These are phyloP conservation scores for Vespertilio murinus DNA, from an alignment of 2,797 vertebrate species.

Conservation along the genomic window DNA sequence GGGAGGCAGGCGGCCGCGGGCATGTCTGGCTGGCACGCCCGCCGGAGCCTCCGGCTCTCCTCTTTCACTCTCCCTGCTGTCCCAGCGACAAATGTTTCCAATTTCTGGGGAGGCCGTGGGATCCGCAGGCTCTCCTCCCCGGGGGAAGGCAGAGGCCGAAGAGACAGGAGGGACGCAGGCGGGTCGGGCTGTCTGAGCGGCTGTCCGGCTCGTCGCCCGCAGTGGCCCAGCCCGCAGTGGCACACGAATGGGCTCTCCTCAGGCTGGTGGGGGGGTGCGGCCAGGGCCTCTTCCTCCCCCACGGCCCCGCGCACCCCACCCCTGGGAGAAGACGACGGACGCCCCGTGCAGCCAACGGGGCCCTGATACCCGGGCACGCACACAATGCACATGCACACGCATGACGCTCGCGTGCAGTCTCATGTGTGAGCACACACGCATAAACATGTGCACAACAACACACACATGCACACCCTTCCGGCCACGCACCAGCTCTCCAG, in stretches of 20 bases:
- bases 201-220: not conserved
- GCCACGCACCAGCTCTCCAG: not conserved
- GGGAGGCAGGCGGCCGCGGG: not conserved
- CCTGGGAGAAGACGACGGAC: not conserved
- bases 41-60: not conserved
- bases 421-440: not conserved
- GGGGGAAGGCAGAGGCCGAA: not conserved
- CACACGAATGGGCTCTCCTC: not conserved
- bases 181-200: not conserved
- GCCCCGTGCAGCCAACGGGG: not conserved
- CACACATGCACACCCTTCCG: not conserved
- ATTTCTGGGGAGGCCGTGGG: slow-evolving; percentile 65
- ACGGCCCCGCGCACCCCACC: not conserved
- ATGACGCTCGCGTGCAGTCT: not conserved
- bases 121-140: slow-evolving; percentile 15
- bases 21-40: slow-evolving; percentile 22
- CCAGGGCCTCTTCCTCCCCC: not conserved
- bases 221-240: not conserved
- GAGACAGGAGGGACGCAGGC: not conserved
- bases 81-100: slow-evolving; percentile 75
- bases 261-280: no score
- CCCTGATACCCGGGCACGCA: not conserved
- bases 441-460: not conserved
- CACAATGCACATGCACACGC: rapidly evolving
- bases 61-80: slow-evolving; percentile 46